These are phyloP conservation scores for Antheraea mylitta DNA, from an alignment of 1,140 invertebrate genomes.

Conservation along the genomic window DNA sequence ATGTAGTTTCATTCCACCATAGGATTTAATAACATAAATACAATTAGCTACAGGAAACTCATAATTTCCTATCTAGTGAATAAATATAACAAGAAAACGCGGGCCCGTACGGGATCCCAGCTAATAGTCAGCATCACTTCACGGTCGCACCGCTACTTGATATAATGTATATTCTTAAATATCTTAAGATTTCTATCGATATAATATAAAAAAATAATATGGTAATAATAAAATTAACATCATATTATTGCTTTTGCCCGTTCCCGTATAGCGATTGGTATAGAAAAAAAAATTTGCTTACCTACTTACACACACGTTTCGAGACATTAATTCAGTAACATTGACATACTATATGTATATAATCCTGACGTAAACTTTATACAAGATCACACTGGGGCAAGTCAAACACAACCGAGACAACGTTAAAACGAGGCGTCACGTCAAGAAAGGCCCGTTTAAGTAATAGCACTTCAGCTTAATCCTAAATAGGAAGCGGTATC, in stretches of 20 bases:
- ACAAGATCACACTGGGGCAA: slow-evolving; percentile 72
- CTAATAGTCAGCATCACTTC: slow-evolving; percentile 72
- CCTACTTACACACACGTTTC: slow-evolving; percentile 64
- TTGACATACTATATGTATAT: slow-evolving; percentile 46
- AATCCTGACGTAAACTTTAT: slow-evolving; percentile 50
- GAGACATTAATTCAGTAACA: slow-evolving; percentile 54
- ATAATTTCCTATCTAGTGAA: slow-evolving; percentile 76
- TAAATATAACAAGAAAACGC: slow-evolving; percentile 74
- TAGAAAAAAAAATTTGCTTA: slow-evolving; percentile 73
- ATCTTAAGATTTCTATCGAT: slow-evolving; percentile 74
- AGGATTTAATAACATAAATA: slow-evolving; percentile 77
- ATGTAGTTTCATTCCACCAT: slow-evolving; percentile 67
- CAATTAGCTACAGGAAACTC: slow-evolving; percentile 78
- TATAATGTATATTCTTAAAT: slow-evolving; percentile 70
- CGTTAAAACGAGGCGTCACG: slow-evolving; percentile 61
- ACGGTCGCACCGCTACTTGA: slow-evolving; percentile 75
- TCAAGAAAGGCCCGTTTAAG: slow-evolving; percentile 71
- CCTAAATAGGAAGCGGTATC: slow-evolving; percentile 69
- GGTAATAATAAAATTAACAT: slow-evolving; percentile 79
- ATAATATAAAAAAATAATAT: slow-evolving; percentile 79
- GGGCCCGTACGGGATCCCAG: slow-evolving; percentile 46
- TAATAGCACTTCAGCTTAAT: slow-evolving; percentile 77
- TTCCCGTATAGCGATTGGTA: slow-evolving; percentile 79
- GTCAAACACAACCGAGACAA: slow-evolving; percentile 77
- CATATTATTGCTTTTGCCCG: slow-evolving; percentile 79